Conservation (phyloP, 2,797 vertebrate genomes). For the Anabacerthia variegaticeps region DNA sequence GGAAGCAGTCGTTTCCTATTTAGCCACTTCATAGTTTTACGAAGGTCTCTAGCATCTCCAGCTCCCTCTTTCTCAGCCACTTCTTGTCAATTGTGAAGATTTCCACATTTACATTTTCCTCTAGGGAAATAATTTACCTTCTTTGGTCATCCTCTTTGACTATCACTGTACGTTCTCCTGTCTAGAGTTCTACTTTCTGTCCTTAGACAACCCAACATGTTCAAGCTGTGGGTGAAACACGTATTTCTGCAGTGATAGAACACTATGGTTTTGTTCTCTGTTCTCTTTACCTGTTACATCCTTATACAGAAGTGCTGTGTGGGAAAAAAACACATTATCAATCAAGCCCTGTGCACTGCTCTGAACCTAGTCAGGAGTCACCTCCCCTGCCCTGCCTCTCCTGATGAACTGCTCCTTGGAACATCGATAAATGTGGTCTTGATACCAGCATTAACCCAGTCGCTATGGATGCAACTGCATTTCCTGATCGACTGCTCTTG, state of each 20-base stretch:
- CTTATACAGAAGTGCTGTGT: not conserved
- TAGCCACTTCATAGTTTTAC: not conserved
- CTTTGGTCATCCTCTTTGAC: not conserved
- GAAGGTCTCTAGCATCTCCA: not conserved
- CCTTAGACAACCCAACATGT: not conserved
- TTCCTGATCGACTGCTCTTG: not conserved
- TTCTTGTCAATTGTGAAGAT: not conserved
- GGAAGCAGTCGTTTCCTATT: not conserved
- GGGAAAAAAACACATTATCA: not conserved
- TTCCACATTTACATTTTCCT: not conserved
- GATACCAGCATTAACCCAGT: not conserved
- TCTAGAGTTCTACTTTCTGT: not conserved
- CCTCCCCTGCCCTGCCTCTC: not conserved
- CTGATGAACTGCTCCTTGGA: not conserved
- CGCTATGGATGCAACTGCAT: not conserved
- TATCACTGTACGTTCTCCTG: not conserved
- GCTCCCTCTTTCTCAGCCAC: not conserved
- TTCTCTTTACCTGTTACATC: not conserved
- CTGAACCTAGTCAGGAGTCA: not conserved
- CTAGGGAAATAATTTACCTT: not conserved
- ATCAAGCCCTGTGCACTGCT: not conserved
- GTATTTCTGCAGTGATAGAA: not conserved
- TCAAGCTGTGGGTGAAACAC: not conserved
- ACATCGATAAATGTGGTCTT: not conserved
- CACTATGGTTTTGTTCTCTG: not conserved